Evolutionary conservation across 2,888 invertebrate genomes (phyloP).

Genomic region (Tortricodes alternella): DNA sequence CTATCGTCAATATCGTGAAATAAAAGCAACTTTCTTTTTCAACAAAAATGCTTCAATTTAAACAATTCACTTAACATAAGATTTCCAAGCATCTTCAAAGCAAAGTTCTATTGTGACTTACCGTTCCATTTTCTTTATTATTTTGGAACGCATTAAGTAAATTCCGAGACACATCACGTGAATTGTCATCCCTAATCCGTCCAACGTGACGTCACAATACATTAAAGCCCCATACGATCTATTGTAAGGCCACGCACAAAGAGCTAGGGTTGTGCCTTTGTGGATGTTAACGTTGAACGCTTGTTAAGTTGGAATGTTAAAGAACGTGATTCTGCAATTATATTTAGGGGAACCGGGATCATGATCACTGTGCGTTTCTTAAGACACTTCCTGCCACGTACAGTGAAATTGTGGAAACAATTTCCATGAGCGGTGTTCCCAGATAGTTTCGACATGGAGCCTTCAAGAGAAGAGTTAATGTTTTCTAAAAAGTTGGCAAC

Average conservation of each 20-base stretch:
- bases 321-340: not conserved
- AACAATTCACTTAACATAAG: not conserved
- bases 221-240: conserved; percentile 7
- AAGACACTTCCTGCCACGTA: no score
- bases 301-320: conserved; percentile 8
- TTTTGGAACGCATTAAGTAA: conserved; percentile 22
- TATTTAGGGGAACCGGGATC: no score
- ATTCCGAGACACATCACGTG: conserved; percentile 28
- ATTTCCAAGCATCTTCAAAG: not conserved
- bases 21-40: no score
- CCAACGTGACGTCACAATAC: conserved; percentile 26
- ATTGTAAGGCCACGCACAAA: conserved; percentile 19
- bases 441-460: no score
- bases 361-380: no score
- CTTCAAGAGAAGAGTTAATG: no score
- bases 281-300: conserved; percentile 8
- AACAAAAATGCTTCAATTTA: not conserved
- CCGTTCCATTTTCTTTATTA: conserved; percentile 12
- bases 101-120: not conserved
- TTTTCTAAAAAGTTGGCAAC: no score
- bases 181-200: conserved; percentile 30
- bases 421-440: no score
- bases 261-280: conserved; percentile 23
- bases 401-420: no score
- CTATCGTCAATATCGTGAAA: no score